These are phyloP conservation scores for Hippocampus mohnikei DNA, from an alignment of 2,113 vertebrate genomes.

Conservation along the genomic window DNA sequence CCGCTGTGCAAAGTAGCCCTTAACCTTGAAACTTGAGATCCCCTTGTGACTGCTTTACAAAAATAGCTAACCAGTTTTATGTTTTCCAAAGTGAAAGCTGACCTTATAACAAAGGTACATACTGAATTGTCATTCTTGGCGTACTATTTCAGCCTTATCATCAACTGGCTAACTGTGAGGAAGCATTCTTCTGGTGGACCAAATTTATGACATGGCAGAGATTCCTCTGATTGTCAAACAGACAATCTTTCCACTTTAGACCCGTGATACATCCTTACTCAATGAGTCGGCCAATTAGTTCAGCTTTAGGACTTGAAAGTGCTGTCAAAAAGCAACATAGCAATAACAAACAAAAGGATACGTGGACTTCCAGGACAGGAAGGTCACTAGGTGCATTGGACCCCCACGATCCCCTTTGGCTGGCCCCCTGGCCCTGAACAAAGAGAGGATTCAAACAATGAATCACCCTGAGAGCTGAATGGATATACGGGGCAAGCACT, in stretches of 20 bases:
- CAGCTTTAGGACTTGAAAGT: not conserved
- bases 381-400: slow-evolving; percentile 40
- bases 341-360: slow-evolving; percentile 32
- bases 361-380: slow-evolving; percentile 37
- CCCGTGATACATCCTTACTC: not conserved
- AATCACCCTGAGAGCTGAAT: slow-evolving; percentile 73
- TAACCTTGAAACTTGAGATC: too few species aligned
- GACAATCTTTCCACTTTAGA: not conserved
- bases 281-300: not conserved
- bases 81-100: too few species aligned
- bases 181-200: too few species aligned
- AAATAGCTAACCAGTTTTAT: too few species aligned
- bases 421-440: slow-evolving; percentile 71
- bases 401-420: slow-evolving; percentile 53
- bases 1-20: too few species aligned
- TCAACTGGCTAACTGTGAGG: not conserved
- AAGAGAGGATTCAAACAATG: slow-evolving; percentile 76
- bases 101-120: too few species aligned
- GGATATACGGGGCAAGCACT: slow-evolving; percentile 75
- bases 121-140: too few species aligned
- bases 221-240: not conserved
- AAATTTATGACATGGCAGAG: not conserved
- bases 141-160: too few species aligned
- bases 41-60: too few species aligned
- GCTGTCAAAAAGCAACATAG: slow-evolving; percentile 1